Evolutionary conservation across 2,888 invertebrate species (phyloP).

Genomic region (Cetonia aurata): DNA sequence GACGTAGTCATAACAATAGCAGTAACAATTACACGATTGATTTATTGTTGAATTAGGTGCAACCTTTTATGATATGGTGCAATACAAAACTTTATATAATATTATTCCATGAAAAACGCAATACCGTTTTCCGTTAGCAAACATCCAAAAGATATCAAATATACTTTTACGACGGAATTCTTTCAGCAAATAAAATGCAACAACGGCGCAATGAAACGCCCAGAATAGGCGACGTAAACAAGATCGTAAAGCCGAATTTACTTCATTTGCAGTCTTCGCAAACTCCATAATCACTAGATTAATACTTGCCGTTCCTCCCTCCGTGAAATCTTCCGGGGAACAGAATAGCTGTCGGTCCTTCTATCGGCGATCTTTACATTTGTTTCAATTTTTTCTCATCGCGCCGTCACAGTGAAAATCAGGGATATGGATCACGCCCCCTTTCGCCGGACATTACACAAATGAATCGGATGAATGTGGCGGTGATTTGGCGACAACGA

Average conservation of each 20-base stretch:
- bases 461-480: constrained; percentile 50
- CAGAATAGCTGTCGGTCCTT: not conserved
- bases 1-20: too few species aligned
- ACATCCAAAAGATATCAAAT: constrained; percentile 16
- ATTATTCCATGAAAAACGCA: too few species aligned
- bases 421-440: constrained; percentile 43
- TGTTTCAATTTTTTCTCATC: constrained; percentile 34
- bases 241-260: constrained; percentile 31
- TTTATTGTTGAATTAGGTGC: too few species aligned
- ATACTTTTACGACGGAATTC: constrained; percentile 19
- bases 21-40: too few species aligned
- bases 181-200: constrained; percentile 28
- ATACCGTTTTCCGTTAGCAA: not conserved
- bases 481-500: constrained; percentile 49
- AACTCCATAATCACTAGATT: constrained; percentile 36
- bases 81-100: too few species aligned
- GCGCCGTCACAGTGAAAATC: constrained; percentile 31
- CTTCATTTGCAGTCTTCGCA: constrained; percentile 34
- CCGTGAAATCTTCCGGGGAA: not conserved
- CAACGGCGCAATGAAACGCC: constrained; percentile 3
- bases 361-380: constrained; percentile 16
- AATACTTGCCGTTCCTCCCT: constrained; percentile 5
- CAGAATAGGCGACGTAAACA: constrained; percentile 31
- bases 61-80: too few species aligned
- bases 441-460: constrained; percentile 47